phyloP scores from a whole-genome alignment of 2,888 invertebrate genomes.

The Amphipyra berbera region DNA sequence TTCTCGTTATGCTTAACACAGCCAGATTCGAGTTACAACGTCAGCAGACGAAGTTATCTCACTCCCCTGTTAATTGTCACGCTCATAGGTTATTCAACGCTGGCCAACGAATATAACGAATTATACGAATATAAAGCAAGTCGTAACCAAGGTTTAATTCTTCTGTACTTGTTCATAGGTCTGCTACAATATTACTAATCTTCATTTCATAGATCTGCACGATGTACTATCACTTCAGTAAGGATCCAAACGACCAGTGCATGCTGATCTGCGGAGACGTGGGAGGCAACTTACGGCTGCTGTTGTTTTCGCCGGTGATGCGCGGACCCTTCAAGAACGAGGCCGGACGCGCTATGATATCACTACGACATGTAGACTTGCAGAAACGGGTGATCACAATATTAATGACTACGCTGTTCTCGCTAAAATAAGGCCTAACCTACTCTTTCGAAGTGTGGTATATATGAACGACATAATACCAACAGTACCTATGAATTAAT shows the following conservation, averaged over 20 bases:
- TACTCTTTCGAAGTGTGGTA: not conserved
- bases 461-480: too few species aligned
- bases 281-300: slow-evolving; percentile 92
- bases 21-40: too few species aligned
- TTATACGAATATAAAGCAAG: too few species aligned
- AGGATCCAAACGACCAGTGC: slow-evolving; percentile 89
- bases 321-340: slow-evolving; percentile 93
- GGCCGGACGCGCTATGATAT: slow-evolving; percentile 90
- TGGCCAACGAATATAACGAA: too few species aligned
- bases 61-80: too few species aligned
- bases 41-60: too few species aligned
- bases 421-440: too few species aligned
- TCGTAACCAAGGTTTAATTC: not conserved
- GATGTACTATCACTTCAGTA: slow-evolving; percentile 90
- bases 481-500: too few species aligned
- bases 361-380: slow-evolving; percentile 90
- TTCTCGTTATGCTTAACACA: too few species aligned
- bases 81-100: too few species aligned
- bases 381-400: slow-evolving; percentile 77
- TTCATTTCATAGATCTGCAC: slow-evolving; percentile 76
- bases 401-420: not conserved
- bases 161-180: not conserved
- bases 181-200: too few species aligned
- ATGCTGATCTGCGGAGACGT: slow-evolving; percentile 93
- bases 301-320: slow-evolving; percentile 90